Evolutionary conservation across 2,888 invertebrate genomes (phyloP).

Genomic region (Sthenelais limicola): DNA sequence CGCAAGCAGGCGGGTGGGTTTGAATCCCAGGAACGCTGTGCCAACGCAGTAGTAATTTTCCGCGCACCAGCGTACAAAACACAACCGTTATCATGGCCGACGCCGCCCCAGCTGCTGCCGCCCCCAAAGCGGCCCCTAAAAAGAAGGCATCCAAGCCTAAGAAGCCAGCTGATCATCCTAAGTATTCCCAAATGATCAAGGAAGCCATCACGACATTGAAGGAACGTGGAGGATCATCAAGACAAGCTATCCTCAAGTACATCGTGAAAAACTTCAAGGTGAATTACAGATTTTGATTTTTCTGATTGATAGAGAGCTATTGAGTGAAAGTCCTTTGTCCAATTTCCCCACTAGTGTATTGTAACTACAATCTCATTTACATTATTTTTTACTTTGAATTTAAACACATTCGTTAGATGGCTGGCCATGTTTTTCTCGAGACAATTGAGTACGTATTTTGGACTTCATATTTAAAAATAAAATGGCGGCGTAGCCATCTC

Average conservation of each 20-base stretch:
- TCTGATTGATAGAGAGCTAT: not conserved
- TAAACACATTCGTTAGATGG: no score
- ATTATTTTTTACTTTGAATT: no score
- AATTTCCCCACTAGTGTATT: no score
- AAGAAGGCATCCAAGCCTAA: slow-evolving; percentile 59
- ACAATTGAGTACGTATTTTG: no score
- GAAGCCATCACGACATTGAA: slow-evolving; percentile 71
- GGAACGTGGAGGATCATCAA: slow-evolving; percentile 73
- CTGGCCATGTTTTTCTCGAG: no score
- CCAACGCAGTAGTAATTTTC: not conserved
- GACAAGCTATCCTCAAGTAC: slow-evolving; percentile 73
- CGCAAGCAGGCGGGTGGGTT: slow-evolving; percentile 10
- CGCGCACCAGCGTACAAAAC: not conserved
- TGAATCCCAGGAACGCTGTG: not conserved
- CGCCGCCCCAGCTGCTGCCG: slow-evolving; percentile 31
- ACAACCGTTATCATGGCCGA: not conserved
- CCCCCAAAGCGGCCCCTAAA: slow-evolving; percentile 48
- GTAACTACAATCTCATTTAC: no score
- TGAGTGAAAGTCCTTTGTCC: not conserved
- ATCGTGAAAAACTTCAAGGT: slow-evolving; percentile 71
- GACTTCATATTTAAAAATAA: no score
- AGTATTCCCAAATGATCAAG: slow-evolving; percentile 72
- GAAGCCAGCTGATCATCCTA: slow-evolving; percentile 66
- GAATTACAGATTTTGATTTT: not conserved
- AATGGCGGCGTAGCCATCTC: no score